phyloP scores from a whole-genome alignment of 1,140 invertebrate genomes.

The Eufriesea mexicana region DNA sequence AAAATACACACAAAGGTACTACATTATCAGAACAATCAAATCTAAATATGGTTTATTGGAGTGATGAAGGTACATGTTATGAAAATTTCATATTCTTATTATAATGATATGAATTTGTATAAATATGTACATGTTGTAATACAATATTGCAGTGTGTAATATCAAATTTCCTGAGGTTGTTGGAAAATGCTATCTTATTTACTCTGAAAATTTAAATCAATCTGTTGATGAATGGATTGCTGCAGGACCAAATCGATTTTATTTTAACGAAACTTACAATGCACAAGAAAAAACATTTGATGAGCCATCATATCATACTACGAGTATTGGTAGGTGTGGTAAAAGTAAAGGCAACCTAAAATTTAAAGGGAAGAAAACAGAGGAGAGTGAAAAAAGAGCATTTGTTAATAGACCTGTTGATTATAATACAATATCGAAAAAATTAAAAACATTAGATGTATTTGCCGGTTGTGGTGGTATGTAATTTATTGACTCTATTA shows the following conservation, averaged over 20 bases:
- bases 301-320: constrained; percentile 85
- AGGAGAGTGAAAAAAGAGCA: constrained; percentile 40
- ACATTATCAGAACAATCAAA: constrained; percentile 85
- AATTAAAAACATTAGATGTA: constrained; percentile 89
- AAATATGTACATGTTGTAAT: neutral
- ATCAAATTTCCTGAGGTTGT: constrained; percentile 82
- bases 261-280: constrained; percentile 89
- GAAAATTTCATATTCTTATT: neutral
- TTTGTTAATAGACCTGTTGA: constrained; percentile 67
- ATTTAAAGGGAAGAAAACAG: constrained; percentile 83
- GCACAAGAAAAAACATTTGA: constrained; percentile 83
- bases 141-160: constrained; percentile 79
- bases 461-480: constrained; percentile 94
- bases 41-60: constrained; percentile 90
- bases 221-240: constrained; percentile 85
- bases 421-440: constrained; percentile 76
- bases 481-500: constrained; percentile 24
- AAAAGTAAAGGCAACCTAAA: constrained; percentile 87
- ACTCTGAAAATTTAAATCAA: constrained; percentile 83
- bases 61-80: constrained; percentile 85
- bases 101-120: neutral
- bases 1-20: constrained; percentile 87
- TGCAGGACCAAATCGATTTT: constrained; percentile 88
- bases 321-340: constrained; percentile 83
- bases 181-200: constrained; percentile 86